Percentiles rank a stretch among this genome's conserved stretches.
phyloP scores from a whole-genome alignment of 2,797 vertebrate species.

The Bradypus variegatus region DNA sequence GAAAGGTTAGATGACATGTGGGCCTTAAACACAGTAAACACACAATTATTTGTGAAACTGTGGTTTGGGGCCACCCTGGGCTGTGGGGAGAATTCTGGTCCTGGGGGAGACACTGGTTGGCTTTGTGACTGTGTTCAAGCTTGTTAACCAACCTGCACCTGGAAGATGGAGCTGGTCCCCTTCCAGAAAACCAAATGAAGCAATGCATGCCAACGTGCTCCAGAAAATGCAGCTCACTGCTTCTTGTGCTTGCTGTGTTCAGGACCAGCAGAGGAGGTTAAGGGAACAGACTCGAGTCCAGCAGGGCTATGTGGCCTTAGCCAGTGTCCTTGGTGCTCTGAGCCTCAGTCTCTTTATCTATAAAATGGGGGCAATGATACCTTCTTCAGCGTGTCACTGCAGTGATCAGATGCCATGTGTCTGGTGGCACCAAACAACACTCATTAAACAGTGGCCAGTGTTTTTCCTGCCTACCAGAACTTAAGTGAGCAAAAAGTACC shows the following conservation, averaged over 20 bases:
- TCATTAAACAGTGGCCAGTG: background rate
- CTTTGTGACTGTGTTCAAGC: background rate
- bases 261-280: background rate
- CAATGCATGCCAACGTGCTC: fast-evolving
- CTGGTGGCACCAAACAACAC: background rate
- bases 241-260: background rate
- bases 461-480: background rate
- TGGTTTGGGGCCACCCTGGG: background rate
- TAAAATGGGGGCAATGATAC: background rate
- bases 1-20: background rate
- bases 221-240: background rate
- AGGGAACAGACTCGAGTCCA: background rate
- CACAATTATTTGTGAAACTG: background rate
- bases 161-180: background rate
- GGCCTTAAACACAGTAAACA: no score
- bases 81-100: background rate
- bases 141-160: no score
- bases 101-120: background rate
- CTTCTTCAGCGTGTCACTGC: background rate
- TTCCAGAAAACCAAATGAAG: background rate
- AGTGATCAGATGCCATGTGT: background rate
- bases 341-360: background rate
- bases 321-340: background rate
- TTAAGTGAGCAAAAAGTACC: background rate
- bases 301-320: background rate